Conservation (phyloP, 2,888 invertebrate genomes). For the Synergus itoensis region DNA sequence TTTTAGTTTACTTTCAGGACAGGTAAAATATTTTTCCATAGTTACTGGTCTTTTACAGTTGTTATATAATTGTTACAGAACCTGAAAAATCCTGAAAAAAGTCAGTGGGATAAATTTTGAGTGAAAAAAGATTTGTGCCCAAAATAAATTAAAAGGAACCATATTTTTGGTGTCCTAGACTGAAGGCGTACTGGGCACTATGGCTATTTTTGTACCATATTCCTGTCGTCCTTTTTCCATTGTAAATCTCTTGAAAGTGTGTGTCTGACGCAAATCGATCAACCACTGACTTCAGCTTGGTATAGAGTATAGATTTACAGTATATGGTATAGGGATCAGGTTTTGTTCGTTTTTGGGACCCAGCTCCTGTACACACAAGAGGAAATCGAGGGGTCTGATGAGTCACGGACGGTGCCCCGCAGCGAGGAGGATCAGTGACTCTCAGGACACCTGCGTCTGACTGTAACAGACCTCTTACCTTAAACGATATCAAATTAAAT, state of each 20-base stretch:
- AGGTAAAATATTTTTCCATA: no score
- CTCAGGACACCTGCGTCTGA: constrained; percentile 60
- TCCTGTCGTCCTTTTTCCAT: constrained; percentile 63
- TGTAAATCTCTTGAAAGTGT: constrained; percentile 72
- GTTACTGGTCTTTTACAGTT: no score
- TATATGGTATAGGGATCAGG: constrained; percentile 57
- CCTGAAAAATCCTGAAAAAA: no score
- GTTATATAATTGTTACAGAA: no score
- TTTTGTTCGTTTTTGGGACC: constrained; percentile 72
- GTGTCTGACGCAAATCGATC: constrained; percentile 76
- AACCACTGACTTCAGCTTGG: constrained; percentile 69
- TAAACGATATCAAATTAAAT: not conserved
- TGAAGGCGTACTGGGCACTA: no score
- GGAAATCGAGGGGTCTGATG: constrained; percentile 77
- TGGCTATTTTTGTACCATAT: no score
- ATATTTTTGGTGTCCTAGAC: no score
- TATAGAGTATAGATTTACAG: constrained; percentile 33
- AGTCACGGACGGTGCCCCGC: constrained; percentile 77
- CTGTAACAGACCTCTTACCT: no score
- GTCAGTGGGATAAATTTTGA: no score
- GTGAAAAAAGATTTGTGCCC: no score
- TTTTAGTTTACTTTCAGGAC: no score
- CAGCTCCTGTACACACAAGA: constrained; percentile 72
- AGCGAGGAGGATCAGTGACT: constrained; percentile 72
- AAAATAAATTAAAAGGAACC: no score